Conservation (phyloP, 2,888 invertebrate genomes). For the Tiliacea aurago region DNA sequence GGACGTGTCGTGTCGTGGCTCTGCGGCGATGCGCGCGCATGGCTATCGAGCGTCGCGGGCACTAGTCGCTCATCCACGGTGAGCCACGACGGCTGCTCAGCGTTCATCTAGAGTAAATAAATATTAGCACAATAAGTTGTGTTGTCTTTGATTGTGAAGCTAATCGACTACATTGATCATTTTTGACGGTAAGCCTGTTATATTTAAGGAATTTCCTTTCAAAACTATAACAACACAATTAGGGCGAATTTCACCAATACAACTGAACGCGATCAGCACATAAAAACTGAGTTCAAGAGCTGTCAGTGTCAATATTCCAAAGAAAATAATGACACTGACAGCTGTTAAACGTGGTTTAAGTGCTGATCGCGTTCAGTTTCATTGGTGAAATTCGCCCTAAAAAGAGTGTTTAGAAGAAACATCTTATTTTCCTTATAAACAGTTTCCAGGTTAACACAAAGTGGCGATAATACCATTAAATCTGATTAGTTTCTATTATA, state of each 20-base stretch:
- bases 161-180: not conserved
- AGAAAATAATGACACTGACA: too few species aligned
- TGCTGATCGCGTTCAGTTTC: too few species aligned
- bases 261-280: too few species aligned
- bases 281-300: too few species aligned
- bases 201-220: not conserved
- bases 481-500: too few species aligned
- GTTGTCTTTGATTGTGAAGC: constrained; percentile 18
- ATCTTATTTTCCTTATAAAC: not conserved
- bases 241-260: too few species aligned
- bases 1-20: constrained; percentile 53
- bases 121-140: constrained; percentile 37
- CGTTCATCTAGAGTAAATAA: constrained; percentile 42
- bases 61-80: constrained; percentile 54
- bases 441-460: not conserved
- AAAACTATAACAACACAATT: not conserved
- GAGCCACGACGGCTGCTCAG: constrained; percentile 49
- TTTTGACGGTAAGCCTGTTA: not conserved
- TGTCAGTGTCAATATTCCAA: too few species aligned
- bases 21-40: constrained; percentile 83
- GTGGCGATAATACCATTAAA: not conserved
- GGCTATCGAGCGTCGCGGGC: constrained; percentile 79
- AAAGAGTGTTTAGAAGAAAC: not conserved
- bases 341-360: too few species aligned
- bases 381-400: too few species aligned